Conservation (phyloP, 2,113 vertebrate genomes). For the Brienomyrus brachyistius region DNA sequence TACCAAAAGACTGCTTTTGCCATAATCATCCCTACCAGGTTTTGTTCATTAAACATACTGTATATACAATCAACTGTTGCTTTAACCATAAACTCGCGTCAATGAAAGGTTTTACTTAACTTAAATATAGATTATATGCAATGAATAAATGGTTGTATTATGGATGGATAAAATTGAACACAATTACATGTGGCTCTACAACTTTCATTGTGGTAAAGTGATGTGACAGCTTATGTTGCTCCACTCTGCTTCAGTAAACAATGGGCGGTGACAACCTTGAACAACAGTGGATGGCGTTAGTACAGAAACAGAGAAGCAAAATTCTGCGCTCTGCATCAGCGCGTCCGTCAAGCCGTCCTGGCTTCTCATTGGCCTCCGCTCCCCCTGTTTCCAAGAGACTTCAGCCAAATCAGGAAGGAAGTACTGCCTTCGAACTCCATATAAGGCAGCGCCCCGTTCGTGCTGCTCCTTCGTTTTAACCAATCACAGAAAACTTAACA, state of each 20-base stretch:
- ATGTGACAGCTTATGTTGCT: not conserved
- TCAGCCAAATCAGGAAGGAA: constrained; percentile 10
- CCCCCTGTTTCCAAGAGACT: constrained; percentile 40
- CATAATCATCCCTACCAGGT: not conserved
- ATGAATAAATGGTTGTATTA: not conserved
- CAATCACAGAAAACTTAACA: constrained; percentile 35
- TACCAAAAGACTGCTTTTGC: not conserved
- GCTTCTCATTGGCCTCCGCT: constrained; percentile 28
- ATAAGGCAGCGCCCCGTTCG: constrained; percentile 32
- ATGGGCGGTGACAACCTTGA: not conserved
- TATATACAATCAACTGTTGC: not conserved
- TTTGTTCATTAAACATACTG: not conserved
- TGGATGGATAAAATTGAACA: not conserved
- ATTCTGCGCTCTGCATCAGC: not conserved
- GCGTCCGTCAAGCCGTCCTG: constrained; percentile 15
- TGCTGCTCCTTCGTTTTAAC: constrained; percentile 22
- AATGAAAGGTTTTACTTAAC: not conserved
- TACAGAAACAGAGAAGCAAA: not conserved
- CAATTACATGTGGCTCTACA: not conserved
- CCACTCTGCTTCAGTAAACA: not conserved
- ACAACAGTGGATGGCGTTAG: not conserved
- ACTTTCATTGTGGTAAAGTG: not conserved
- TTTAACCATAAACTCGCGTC: not conserved
- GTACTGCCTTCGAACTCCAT: constrained; percentile 26
- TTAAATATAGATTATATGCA: not conserved